Base-by-base conservation (phyloP, 1,140 invertebrate species). In the Diorhabda elongata region DNA sequence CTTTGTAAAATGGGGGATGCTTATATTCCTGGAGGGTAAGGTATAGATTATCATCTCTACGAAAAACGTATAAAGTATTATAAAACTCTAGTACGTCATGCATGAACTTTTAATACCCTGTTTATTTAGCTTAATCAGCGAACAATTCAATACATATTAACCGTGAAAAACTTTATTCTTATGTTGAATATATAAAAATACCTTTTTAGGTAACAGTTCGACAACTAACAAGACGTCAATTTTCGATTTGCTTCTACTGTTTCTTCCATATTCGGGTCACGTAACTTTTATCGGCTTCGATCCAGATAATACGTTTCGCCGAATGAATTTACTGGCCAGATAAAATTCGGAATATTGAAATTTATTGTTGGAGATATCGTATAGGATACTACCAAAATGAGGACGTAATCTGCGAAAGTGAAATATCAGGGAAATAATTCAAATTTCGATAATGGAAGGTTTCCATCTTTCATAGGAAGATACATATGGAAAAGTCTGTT, bases 271-370 rank as follows among this genome's bases (percentile, higher is more conserved):
- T 52, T 52, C 47, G n/a, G 47, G 47, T 52, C 47, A 52, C 47
- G 47, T 52, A 52, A 52, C 47, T 8, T 52, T 52, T 52, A 52
- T 52, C 47, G 47, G 47, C 6, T n/a, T n/a, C n/a, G 47, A 52
- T 52, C n/a, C 47, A n/a, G 47, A 52, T 52, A 52, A 52, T 52
- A 52, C 47, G 47, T 52, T 52, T n/a, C n/a, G 6, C n/a, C 47
- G 47, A 52, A 52, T 52, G 47, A 52, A 52, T 52, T 52, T 52
- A 52, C 47, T 52, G 47, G 47, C 6, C 47, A 52, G 47, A 52
- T 52, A 52, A 52, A 52, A 52, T 52, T 52, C n/a, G 6, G 47
- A 52, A 52, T 52, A 52, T 52, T 52, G 47, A 52, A 52, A 52
- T 52, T 52, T 52, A 52, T 52, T 52, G 47, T 52, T 52, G 6